Conservation (phyloP, 2,888 invertebrate genomes). For the Syritta pipiens region DNA sequence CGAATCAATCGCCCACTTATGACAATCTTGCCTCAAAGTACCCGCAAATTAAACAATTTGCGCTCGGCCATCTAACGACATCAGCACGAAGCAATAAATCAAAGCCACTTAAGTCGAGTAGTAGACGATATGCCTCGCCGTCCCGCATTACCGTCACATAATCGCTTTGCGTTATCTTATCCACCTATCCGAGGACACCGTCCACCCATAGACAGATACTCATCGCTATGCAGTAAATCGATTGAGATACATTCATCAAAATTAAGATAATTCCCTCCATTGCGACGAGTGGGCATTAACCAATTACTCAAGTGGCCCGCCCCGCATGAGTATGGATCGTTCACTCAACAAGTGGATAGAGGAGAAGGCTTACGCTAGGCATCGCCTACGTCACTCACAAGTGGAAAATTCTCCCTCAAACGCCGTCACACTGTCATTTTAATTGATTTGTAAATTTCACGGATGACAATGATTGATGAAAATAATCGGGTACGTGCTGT, state of each 20-base stretch:
- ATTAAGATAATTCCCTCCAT: constrained; percentile 3
- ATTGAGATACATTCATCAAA: constrained; percentile 25
- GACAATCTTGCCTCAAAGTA: not conserved
- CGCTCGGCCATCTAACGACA: not conserved
- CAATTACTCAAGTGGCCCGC: not conserved
- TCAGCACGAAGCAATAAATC: not conserved
- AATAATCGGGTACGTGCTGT: too few species aligned
- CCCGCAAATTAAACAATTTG: not conserved
- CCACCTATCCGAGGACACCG: not conserved
- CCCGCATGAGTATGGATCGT: not conserved
- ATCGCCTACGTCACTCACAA: too few species aligned
- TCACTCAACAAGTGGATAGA: constrained; percentile 19
- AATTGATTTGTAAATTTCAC: not conserved
- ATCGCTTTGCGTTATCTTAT: constrained; percentile 37
- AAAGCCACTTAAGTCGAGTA: constrained; percentile 4
- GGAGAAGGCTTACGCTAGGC: too few species aligned
- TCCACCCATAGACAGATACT: not conserved
- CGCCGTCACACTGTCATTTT: too few species aligned
- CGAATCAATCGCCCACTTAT: too few species aligned
- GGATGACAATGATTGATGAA: constrained; percentile 26
- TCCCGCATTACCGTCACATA: constrained; percentile 13
- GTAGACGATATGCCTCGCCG: constrained; percentile 5
- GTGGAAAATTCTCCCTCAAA: too few species aligned
- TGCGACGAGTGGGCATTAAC: not conserved
- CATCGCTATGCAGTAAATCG: constrained; percentile 6